Base-by-base conservation (phyloP, 2,113 vertebrate genomes). In the Rhegmatorhina hoffmannsi region DNA sequence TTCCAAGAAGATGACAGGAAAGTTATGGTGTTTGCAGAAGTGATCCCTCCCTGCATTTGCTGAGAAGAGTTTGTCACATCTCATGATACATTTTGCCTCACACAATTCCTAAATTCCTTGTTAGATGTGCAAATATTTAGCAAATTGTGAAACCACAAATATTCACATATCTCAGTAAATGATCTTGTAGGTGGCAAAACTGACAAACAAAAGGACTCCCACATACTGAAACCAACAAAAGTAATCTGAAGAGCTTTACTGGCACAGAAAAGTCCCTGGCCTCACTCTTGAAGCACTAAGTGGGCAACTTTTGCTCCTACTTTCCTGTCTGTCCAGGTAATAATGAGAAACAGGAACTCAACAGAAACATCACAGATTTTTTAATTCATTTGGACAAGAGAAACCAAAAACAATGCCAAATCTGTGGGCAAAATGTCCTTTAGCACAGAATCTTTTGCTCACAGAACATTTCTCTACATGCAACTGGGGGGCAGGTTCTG, bases 151-250 rank as follows among this genome's bases (percentile, higher is more conserved):
- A 95, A 95, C 81, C 75, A 87, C 64, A 92, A 89, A 47, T 33
- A 66, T 84, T 75, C 74, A 58, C 7, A 0, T 85, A 73, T 52
- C 68, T 89, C 86, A 70, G 29, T 13, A 70, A 66, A 77, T 17
- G 18, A 87, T 90, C 55, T 94, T 74, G 75, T 55, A 86, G 82
- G 63, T 94, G 79, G 67, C 55, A 63, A 94, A 90, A 82, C 82
- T 59, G 75, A 86, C 63, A 90, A 92, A 91, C 40, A 95, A 68
- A 34, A 53, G 40, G 70, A 55, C 62, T 94, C 59, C 23, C 36
- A 83, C 62, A 59, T 38, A 80, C 15, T 55, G 40, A 50, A 87
- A 59, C 56, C 33, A 81, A 78, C 52, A 46, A 50, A 76, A 80
- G 49, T 76, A 66, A 40, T 74, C 83, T 12, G 21, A 78, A 92